phyloP scores from a whole-genome alignment of 1,140 invertebrate species.

The Neodiprion virginianus region DNA sequence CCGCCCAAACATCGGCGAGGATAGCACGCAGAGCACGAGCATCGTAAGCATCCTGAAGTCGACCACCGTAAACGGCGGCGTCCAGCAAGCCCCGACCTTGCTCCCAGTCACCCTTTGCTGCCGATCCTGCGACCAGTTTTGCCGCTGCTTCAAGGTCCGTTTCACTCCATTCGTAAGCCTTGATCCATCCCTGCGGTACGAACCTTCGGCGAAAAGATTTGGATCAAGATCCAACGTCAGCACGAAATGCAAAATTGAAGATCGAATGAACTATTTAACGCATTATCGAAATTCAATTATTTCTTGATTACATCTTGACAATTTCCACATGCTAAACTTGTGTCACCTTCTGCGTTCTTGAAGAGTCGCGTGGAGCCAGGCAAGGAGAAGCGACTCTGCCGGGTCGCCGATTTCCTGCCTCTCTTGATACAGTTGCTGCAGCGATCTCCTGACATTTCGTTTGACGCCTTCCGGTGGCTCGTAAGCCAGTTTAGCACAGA shows the following conservation, averaged over 20 bases:
- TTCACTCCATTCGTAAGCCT: constrained; percentile 85
- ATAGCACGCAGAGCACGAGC: constrained; percentile 76
- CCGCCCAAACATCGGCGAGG: constrained; percentile 75
- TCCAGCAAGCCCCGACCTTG: constrained; percentile 82
- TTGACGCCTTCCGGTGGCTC: constrained; percentile 76
- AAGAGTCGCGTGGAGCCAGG: constrained; percentile 86
- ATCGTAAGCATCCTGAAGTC: constrained; percentile 86
- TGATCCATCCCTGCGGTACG: constrained; percentile 60
- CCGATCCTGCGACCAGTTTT: constrained; percentile 70
- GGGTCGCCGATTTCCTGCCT: constrained; percentile 40
- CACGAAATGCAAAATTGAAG: constrained; percentile 1
- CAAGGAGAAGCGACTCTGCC: constrained; percentile 72
- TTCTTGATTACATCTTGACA: too few species aligned
- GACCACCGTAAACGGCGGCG: constrained; percentile 86
- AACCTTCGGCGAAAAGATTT: constrained; percentile 38
- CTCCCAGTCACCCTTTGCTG: constrained; percentile 70
- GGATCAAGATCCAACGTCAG: not conserved
- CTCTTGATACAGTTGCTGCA: constrained; percentile 51
- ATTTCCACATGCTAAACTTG: constrained; percentile 59
- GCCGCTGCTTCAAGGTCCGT: constrained; percentile 82
- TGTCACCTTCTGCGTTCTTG: constrained; percentile 86
- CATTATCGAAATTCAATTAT: too few species aligned
- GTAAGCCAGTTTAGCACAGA: constrained; percentile 84
- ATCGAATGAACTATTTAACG: not conserved
- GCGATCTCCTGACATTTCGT: constrained; percentile 64